phyloP scores from a whole-genome alignment of 1,140 invertebrate species.

The Amyelois transitella region DNA sequence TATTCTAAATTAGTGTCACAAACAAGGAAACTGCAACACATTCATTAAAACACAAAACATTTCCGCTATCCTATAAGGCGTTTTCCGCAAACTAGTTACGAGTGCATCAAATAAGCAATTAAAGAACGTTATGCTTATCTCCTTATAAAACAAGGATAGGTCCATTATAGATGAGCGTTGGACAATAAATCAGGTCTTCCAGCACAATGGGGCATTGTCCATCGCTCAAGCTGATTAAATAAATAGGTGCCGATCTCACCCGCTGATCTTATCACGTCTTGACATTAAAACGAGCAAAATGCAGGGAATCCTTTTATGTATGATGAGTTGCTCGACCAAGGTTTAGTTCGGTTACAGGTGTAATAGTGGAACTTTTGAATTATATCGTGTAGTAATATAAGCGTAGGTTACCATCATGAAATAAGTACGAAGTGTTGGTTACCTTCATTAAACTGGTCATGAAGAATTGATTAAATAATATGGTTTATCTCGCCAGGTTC shows the following conservation, averaged over 20 bases:
- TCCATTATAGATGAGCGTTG: constrained; percentile 47
- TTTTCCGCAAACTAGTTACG: neutral
- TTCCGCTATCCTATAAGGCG: neutral
- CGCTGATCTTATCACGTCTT: constrained; percentile 57
- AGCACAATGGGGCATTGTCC: constrained; percentile 69
- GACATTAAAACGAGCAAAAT: constrained; percentile 28
- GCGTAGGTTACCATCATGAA: too few species aligned
- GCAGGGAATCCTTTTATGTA: neutral
- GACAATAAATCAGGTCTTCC: constrained; percentile 57
- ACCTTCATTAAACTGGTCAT: too few species aligned
- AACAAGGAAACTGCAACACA: too few species aligned
- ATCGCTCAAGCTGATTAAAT: constrained; percentile 69
- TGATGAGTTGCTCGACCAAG: neutral
- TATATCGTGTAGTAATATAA: too few species aligned
- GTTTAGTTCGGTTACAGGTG: neutral
- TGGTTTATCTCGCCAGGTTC: too few species aligned
- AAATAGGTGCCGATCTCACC: constrained; percentile 60
- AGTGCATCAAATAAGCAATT: constrained; percentile 12
- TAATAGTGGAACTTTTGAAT: neutral
- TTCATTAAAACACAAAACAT: too few species aligned
- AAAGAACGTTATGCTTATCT: constrained; percentile 7
- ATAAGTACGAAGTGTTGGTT: too few species aligned
- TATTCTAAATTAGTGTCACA: too few species aligned
- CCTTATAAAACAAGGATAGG: constrained; percentile 36
- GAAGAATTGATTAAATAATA: too few species aligned